A percentile compares a stretch with the other conserved stretches of the same genome.
Evolutionary conservation across 2,888 invertebrate genomes (phyloP).

Genomic region (Heliconius sara): DNA sequence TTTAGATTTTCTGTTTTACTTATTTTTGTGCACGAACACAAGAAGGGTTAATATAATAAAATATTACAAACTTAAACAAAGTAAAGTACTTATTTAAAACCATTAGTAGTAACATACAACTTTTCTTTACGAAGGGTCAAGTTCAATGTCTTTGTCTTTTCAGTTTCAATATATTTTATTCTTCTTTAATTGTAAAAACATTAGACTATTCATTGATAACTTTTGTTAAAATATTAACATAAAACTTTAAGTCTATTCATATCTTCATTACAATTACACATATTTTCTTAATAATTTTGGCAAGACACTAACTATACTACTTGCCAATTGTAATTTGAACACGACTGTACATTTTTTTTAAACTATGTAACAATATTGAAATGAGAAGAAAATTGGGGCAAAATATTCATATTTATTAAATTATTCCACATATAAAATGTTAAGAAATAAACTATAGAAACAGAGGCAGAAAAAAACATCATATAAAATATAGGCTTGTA

Average conservation of each 20-base stretch:
- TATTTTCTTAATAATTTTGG: slow-evolving; percentile 15
- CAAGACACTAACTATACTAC: slow-evolving; percentile 27
- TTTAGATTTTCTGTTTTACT: no score
- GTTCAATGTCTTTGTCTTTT: background rate
- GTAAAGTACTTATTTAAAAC: no score
- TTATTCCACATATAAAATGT: background rate
- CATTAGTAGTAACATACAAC: background rate
- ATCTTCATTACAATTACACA: background rate
- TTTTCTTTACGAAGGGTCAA: no score
- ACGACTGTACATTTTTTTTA: slow-evolving; percentile 16
- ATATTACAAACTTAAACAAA: background rate
- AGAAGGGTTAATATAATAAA: background rate
- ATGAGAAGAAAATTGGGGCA: background rate
- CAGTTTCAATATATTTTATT: background rate
- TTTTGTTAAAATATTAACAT: background rate
- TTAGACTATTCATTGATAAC: background rate
- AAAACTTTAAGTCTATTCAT: background rate
- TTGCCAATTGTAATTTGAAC: slow-evolving; percentile 19
- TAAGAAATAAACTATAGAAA: background rate
- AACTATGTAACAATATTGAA: background rate
- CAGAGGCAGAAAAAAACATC: background rate
- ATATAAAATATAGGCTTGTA: slow-evolving; percentile 10
- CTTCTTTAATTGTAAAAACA: background rate
- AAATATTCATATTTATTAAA: slow-evolving; percentile 7
- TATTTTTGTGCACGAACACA: background rate